phyloP scores from a whole-genome alignment of 2,113 vertebrate species.

The Globicephala melas region DNA sequence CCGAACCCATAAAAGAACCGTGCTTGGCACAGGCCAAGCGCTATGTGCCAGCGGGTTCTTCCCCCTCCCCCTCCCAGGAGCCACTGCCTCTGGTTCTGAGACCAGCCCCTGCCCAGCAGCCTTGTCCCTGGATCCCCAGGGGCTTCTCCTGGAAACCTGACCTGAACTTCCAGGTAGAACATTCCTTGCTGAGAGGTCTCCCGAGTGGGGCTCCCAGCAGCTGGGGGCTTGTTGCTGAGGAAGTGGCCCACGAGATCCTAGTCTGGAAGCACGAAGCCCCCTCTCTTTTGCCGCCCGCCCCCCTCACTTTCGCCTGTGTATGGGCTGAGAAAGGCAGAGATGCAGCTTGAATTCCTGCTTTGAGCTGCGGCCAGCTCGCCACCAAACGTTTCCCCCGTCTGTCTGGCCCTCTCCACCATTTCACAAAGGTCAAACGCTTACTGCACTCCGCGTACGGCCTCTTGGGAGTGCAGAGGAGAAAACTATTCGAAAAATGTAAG shows the following conservation, averaged over 20 bases:
- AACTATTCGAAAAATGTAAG: constrained; percentile 74
- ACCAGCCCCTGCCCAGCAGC: not conserved
- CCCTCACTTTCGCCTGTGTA: not conserved
- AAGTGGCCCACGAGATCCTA: accelerated
- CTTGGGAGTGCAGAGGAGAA: constrained; percentile 40
- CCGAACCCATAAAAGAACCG: too few species aligned
- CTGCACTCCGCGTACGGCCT: not conserved
- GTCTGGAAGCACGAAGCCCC: not conserved
- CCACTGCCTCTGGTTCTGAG: not conserved
- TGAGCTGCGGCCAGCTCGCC: not conserved
- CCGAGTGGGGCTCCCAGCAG: not conserved
- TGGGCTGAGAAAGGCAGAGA: not conserved
- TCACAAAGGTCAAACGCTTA: constrained; percentile 49
- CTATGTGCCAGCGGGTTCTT: accelerated
- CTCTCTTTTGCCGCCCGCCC: accelerated
- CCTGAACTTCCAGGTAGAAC: not conserved
- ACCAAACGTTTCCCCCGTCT: not conserved
- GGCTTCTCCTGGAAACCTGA: not conserved
- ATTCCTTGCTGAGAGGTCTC: not conserved
- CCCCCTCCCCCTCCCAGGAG: not conserved
- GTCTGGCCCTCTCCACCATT: not conserved
- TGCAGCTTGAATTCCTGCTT: not conserved
- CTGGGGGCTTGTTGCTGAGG: not conserved
- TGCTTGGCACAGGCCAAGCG: not conserved
- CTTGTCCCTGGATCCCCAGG: not conserved